Evolutionary conservation across 2,888 invertebrate species (phyloP).

Genomic region (Ephialtes manifestator): DNA sequence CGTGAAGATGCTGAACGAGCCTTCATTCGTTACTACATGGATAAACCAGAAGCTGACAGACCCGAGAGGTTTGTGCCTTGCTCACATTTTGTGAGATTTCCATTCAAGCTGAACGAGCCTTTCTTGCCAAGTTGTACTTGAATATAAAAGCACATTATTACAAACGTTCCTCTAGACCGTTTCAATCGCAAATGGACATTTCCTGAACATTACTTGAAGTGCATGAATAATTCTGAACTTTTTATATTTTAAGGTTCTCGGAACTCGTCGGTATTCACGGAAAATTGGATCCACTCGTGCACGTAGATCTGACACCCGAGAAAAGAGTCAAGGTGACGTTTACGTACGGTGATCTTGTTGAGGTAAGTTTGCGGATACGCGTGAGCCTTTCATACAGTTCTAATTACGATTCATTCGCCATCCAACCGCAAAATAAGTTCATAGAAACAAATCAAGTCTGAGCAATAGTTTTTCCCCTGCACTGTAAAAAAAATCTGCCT

Average conservation of each 20-base stretch:
- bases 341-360: constrained; percentile 92
- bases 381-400: constrained; percentile 22
- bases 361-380: constrained; percentile 85
- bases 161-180: not conserved
- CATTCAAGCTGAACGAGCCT: constrained; percentile 2
- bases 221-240: constrained; percentile 12
- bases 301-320: constrained; percentile 94
- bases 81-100: constrained; percentile 54
- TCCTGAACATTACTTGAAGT: not conserved
- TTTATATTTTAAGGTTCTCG: constrained; percentile 88
- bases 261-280: constrained; percentile 95
- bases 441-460: not conserved
- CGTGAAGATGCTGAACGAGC: constrained; percentile 97
- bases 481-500: no score
- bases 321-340: constrained; percentile 95
- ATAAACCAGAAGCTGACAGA: constrained; percentile 93
- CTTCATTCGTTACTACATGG: constrained; percentile 97
- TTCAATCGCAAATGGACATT: not conserved
- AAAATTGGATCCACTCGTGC: constrained; percentile 95
- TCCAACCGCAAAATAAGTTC: constrained; percentile 21
- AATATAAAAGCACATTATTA: not conserved
- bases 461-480: not conserved
- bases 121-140: not conserved
- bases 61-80: constrained; percentile 89
- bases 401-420: constrained; percentile 20